These are phyloP conservation scores for Labroides dimidiatus DNA, from an alignment of 2,797 vertebrate species.

Conservation along the genomic window DNA sequence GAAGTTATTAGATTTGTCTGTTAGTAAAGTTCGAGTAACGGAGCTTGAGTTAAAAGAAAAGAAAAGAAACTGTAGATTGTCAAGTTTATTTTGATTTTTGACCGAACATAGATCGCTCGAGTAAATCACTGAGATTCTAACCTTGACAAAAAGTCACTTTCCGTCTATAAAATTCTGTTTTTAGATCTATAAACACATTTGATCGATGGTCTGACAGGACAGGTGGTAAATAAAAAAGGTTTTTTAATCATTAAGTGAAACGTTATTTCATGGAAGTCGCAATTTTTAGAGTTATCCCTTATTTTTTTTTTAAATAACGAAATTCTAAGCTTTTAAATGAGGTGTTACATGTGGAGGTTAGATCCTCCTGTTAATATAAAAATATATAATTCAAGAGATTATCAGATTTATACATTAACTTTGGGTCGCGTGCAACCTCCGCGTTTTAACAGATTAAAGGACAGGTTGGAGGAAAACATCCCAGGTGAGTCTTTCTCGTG, in stretches of 20 bases:
- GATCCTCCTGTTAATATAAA: background rate
- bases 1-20: fast-evolving
- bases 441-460: conserved; percentile 10
- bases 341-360: background rate
- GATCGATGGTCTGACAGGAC: background rate
- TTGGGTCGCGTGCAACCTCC: conserved; percentile 6
- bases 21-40: background rate
- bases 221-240: background rate
- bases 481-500: no score
- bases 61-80: background rate
- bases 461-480: background rate
- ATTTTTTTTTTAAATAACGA: background rate
- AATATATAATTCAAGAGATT: no score
- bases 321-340: background rate
- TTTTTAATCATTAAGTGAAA: conserved; percentile 3
- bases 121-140: background rate
- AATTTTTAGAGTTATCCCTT: background rate
- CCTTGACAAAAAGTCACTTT: background rate
- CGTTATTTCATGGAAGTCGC: background rate
- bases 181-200: background rate
- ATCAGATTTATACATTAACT: background rate
- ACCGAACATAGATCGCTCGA: background rate
- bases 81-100: background rate
- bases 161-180: background rate
- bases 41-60: background rate